Evolutionary conservation across 2,113 vertebrate genomes (phyloP).

Genomic region (Pseudorectes ferrugineus): DNA sequence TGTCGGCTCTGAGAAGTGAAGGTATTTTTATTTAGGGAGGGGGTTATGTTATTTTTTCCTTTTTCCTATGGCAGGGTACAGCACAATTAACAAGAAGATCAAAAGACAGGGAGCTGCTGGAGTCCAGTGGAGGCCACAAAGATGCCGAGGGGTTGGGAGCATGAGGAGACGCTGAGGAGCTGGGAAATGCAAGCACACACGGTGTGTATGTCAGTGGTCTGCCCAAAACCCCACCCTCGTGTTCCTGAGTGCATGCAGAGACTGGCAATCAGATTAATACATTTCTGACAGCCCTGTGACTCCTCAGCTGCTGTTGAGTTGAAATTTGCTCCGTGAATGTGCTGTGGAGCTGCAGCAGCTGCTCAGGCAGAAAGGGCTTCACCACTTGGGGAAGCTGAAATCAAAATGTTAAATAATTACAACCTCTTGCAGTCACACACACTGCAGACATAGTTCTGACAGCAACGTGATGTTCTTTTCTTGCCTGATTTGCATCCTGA

Average conservation of each 20-base stretch:
- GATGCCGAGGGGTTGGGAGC: background rate
- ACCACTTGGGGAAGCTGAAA: background rate
- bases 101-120: background rate
- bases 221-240: background rate
- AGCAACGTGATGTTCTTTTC: background rate
- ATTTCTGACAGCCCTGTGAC: background rate
- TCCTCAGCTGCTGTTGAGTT: background rate
- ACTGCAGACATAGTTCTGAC: background rate
- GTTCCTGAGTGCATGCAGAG: background rate
- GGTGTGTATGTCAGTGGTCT: background rate
- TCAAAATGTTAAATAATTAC: background rate
- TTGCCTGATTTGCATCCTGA: background rate
- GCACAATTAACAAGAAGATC: background rate
- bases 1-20: background rate
- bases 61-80: background rate
- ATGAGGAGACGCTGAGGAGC: background rate
- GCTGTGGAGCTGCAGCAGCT: background rate
- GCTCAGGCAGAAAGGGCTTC: background rate
- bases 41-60: background rate
- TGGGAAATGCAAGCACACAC: background rate
- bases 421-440: background rate
- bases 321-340: background rate
- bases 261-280: background rate
- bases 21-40: rapidly evolving
- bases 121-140: background rate